Conservation (phyloP, 1,140 invertebrate genomes). For the Musca domestica region DNA sequence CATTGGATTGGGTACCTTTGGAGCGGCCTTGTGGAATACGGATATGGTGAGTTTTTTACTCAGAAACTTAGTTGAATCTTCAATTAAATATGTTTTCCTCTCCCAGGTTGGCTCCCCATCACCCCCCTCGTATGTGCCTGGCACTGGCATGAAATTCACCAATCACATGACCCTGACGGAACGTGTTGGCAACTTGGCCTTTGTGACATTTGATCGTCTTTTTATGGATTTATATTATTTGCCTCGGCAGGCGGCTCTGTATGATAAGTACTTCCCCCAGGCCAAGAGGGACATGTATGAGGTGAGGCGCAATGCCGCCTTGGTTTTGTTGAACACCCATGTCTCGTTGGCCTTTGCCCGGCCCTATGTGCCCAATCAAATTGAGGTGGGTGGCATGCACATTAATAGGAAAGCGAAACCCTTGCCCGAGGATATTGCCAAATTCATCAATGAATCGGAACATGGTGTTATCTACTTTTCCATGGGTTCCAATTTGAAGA, state of each 20-base stretch:
- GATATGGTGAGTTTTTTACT: conserved; percentile 34
- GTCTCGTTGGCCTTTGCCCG: conserved; percentile 56
- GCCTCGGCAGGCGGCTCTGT: conserved; percentile 49
- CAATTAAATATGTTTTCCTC: too few species aligned
- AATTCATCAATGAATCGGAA: conserved; percentile 59
- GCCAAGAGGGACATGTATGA: conserved; percentile 40
- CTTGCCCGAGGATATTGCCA: conserved; percentile 54
- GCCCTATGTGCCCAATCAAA: conserved; percentile 57
- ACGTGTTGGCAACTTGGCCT: conserved; percentile 49
- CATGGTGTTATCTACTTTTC: conserved; percentile 64
- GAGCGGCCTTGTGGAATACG: conserved; percentile 41
- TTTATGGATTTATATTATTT: conserved; percentile 31
- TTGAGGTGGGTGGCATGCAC: conserved; percentile 63
- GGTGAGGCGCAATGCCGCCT: conserved; percentile 49
- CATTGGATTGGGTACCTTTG: conserved; percentile 49
- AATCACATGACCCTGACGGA: conserved; percentile 54
- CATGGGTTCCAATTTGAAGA: conserved; percentile 63
- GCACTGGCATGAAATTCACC: conserved; percentile 38
- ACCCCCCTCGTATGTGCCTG: conserved; percentile 50
- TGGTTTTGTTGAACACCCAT: conserved; percentile 61
- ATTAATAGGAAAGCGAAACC: conserved; percentile 43
- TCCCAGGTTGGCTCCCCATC: conserved; percentile 50
- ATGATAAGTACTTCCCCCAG: conserved; percentile 49
- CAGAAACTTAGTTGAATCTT: background rate
- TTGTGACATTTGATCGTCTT: conserved; percentile 27